Base-by-base conservation (phyloP, 2,797 vertebrate genomes). In the Neosilurus hyrtlii region DNA sequence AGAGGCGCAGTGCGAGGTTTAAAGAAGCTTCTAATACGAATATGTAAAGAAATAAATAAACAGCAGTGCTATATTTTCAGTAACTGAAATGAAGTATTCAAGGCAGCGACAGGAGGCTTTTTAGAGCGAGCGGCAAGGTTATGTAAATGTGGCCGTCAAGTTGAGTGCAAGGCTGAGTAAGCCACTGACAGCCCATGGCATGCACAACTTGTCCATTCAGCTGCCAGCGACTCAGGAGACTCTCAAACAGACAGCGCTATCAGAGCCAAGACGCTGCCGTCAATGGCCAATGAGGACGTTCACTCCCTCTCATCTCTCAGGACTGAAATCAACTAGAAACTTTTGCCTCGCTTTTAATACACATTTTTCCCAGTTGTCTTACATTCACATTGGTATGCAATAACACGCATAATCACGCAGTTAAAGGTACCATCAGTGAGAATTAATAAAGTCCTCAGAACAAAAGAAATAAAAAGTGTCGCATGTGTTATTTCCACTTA, bases 101-200 rank as follows among this genome's bases (percentile, higher is more conserved):
- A 90, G 89, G 86, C 82, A 84, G 90, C 87, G 89, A 91, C 89
- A 54, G 83, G 91, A 91, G 92, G 88, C 92, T 90, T 92, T 92
- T 91, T 93, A 90, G 92, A 92, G 91, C 91, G 90, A 91, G 89
- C 89, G 92, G 92, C 87, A 90, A 93, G 90, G 93, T 94, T 95
- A 95, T 95, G 94, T 93, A 95, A 95, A 95, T 95, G 90, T 91
- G 83, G 93, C 92, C 92, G 91, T 94, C 94, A 94, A 93, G 88
- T 90, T 87, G 89, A 92, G 92, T 93, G 90, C 93, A 95, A 94
- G 94, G 94, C 92, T 95, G 94, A 95, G 92, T 94, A 94, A 93
- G 94, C 92, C 93, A 93, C 93, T 95, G 94, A 95, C 94, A 93
- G 94, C 92, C 94, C 93, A 91, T 94, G 93, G 92, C 95, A 91